These are phyloP conservation scores for Ips typographus DNA, from an alignment of 1,140 invertebrate species.

Conservation along the genomic window DNA sequence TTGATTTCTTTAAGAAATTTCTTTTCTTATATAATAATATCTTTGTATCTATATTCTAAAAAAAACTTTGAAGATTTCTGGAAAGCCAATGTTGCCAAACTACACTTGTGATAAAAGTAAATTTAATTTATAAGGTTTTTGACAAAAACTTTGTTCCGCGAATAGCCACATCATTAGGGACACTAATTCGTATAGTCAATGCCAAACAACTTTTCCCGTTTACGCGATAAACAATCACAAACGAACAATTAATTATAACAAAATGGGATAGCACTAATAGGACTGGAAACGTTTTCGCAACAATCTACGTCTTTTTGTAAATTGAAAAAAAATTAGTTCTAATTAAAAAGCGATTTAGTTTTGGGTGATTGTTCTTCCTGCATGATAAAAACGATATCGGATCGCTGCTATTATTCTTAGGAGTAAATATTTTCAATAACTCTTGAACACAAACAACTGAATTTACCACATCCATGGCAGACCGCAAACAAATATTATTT, in stretches of 20 bases:
- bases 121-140: too few species aligned
- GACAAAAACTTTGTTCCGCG: too few species aligned
- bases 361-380: neutral
- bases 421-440: constrained; percentile 15
- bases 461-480: constrained; percentile 4
- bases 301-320: constrained; percentile 25
- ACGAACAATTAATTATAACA: constrained; percentile 19
- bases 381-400: constrained; percentile 11
- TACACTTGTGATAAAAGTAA: too few species aligned
- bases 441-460: constrained; percentile 3
- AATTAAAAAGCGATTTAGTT: constrained; percentile 25
- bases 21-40: too few species aligned
- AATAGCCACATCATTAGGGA: neutral
- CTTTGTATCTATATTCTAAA: too few species aligned
- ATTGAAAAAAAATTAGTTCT: constrained; percentile 21
- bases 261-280: constrained; percentile 7
- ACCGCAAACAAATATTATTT: neutral
- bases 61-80: too few species aligned
- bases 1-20: too few species aligned
- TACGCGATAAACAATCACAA: constrained; percentile 8
- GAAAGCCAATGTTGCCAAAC: too few species aligned
- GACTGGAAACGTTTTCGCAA: constrained; percentile 21
- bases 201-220: constrained; percentile 24
- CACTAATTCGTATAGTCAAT: neutral
- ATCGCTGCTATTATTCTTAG: neutral